A percentile compares a stretch with the other conserved stretches of the same genome.
These are phyloP conservation scores for Halictus ligatus DNA, from an alignment of 2,888 invertebrate species.

Conservation along the genomic window DNA sequence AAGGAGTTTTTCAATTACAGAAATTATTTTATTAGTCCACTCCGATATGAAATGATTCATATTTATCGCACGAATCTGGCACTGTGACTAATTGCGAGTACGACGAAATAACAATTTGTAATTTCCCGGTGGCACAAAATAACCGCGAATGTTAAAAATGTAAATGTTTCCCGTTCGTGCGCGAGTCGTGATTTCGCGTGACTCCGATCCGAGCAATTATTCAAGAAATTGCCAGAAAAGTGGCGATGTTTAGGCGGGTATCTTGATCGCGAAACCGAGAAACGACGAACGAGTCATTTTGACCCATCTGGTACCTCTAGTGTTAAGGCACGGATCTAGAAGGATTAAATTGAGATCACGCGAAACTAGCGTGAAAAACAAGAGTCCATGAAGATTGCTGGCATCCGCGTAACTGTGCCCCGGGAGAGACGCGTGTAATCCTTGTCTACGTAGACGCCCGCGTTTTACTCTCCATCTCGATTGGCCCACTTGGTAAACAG, in stretches of 20 bases:
- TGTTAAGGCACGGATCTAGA: neutral
- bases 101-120: neutral
- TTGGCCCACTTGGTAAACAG: constrained; percentile 84
- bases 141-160: neutral
- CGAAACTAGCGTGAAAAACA: constrained; percentile 39
- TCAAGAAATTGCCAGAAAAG: constrained; percentile 3
- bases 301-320: constrained; percentile 6
- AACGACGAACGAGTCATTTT: neutral
- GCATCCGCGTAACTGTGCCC: constrained; percentile 44
- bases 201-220: neutral
- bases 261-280: neutral
- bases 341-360: constrained; percentile 20
- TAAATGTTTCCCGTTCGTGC: neutral
- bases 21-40: no score
- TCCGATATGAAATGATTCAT: no score
- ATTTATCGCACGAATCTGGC: neutral
- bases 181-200: neutral
- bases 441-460: constrained; percentile 41
- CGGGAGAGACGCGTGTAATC: constrained; percentile 44
- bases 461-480: constrained; percentile 83
- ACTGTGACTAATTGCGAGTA: neutral
- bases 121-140: neutral
- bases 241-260: neutral
- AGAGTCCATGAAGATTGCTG: constrained; percentile 31
- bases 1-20: no score